Percentiles rank a stretch among this genome's conserved stretches.
Conservation (phyloP, 53 echinoderm and acorn worm genomes). For the Arbacia lixula region DNA sequence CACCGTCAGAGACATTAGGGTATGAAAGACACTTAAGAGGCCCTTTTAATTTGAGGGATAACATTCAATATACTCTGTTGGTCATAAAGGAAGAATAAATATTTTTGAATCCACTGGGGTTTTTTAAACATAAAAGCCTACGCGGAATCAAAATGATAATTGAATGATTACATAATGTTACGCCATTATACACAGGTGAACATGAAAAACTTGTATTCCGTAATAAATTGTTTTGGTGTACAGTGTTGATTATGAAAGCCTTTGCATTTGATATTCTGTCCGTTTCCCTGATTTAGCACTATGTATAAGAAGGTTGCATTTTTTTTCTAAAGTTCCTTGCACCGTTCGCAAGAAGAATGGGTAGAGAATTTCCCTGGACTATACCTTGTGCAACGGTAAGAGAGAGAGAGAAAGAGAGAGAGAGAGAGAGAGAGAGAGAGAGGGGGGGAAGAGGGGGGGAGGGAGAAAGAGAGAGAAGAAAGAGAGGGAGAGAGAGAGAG, state of each 20-base stretch:
- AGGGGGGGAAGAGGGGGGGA: not conserved
- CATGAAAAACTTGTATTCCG: not conserved
- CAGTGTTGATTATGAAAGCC: not conserved
- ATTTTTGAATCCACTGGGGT: not conserved
- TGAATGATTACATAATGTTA: not conserved
- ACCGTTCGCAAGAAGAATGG: conserved; percentile 7
- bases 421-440: not conserved
- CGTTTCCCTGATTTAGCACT: conserved; percentile 5
- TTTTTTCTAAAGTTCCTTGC: conserved; percentile 1
- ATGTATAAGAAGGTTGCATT: conserved; percentile 15
- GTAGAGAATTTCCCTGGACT: conserved; percentile 1
- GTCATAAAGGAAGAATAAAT: conserved; percentile 6
- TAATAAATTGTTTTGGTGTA: not conserved
- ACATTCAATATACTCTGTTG: not conserved
- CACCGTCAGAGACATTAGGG: too few species aligned
- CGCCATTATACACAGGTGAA: not conserved
- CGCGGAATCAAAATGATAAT: conserved; percentile 1
- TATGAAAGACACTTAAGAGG: too few species aligned
- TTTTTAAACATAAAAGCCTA: not conserved
- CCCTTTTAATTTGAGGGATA: too few species aligned
- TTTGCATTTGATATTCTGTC: conserved; percentile 5
- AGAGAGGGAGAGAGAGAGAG: not conserved
- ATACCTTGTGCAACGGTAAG: not conserved
- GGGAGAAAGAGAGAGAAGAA: not conserved
- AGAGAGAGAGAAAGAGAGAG: not conserved